These are phyloP conservation scores for Limosa lapponica DNA, from an alignment of 2,797 vertebrate species.

Conservation along the genomic window DNA sequence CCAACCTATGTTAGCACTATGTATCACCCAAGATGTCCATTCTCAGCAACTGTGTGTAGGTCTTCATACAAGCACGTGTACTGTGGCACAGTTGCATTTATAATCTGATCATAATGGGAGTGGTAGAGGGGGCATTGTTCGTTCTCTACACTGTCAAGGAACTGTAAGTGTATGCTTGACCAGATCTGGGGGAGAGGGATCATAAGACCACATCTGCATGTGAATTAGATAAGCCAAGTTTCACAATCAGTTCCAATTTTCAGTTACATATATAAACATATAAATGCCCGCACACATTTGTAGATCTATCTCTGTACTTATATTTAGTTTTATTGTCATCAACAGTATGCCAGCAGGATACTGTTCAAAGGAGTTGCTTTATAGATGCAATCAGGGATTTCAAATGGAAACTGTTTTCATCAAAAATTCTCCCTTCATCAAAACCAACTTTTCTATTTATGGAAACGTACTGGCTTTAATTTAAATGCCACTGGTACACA, in stretches of 20 bases:
- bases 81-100: background rate
- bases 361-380: constrained; percentile 24
- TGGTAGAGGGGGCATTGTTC: background rate
- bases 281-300: background rate
- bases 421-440: constrained; percentile 25
- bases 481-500: constrained; percentile 41
- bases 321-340: constrained; percentile 25
- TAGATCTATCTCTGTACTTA: background rate
- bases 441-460: constrained; percentile 45
- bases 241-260: background rate
- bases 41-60: background rate
- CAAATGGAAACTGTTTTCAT: constrained; percentile 13
- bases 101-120: background rate
- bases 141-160: background rate
- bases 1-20: background rate
- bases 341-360: background rate
- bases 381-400: constrained; percentile 34
- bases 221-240: background rate
- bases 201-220: background rate
- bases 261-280: background rate
- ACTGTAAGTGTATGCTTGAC: background rate
- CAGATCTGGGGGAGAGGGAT: background rate
- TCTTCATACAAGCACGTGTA: background rate
- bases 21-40: background rate
- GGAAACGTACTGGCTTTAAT: constrained; percentile 22